These are phyloP conservation scores for Gallinago media DNA, from an alignment of 2,113 vertebrate species.

Conservation along the genomic window DNA sequence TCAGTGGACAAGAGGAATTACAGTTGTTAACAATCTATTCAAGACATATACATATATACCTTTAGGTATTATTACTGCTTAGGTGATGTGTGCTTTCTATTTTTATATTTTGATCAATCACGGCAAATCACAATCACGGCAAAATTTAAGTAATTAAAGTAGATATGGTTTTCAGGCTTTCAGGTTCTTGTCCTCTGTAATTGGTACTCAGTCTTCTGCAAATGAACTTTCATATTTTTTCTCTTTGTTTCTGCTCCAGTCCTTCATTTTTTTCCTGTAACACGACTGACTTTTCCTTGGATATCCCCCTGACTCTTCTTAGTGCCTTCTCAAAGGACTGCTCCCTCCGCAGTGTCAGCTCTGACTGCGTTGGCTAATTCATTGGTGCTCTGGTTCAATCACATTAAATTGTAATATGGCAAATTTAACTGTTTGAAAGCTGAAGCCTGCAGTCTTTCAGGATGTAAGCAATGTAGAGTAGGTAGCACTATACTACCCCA, in stretches of 20 bases:
- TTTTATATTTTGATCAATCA: background rate
- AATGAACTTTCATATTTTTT: background rate
- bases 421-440: background rate
- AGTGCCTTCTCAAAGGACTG: background rate
- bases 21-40: background rate
- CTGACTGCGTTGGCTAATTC: background rate
- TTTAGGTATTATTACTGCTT: background rate
- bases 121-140: background rate
- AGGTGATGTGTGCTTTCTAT: background rate
- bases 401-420: background rate
- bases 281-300: background rate
- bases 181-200: background rate
- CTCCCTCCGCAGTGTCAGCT: background rate
- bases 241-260: background rate
- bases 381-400: fast-evolving
- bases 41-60: background rate
- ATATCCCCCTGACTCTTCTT: background rate
- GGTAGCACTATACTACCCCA: background rate
- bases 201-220: background rate
- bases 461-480: background rate
- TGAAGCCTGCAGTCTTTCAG: background rate
- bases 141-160: background rate
- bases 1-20: background rate
- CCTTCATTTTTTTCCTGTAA: background rate
- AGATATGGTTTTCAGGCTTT: background rate